Evolutionary conservation across 2,797 vertebrate genomes (phyloP), one percentile per base, ranked within the genome.

Genomic region (Alectoris magna): DNA sequence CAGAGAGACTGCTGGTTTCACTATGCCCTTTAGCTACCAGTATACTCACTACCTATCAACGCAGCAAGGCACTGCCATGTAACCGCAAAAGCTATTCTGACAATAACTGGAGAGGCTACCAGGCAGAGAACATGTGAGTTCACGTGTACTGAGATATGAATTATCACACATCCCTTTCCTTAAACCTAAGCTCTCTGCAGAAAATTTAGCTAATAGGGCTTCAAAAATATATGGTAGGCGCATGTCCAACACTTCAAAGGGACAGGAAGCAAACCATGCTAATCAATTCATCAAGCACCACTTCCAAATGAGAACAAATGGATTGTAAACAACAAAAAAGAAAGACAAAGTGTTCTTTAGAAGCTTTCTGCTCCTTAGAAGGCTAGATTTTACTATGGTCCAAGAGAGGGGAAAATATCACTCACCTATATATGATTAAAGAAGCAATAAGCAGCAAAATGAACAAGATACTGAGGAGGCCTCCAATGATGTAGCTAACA

Each of bases 401-500:
- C 14, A 43, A 11, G 31, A 69, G 36, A n/a, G 15, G 4, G 27
- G 34, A 46, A 51, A 53, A 31, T 19, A 69, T 43, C 29, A 94
- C 95, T 96, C 95, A 99, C 99, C 99, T 98, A 97, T 99, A 99
- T 84, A 99, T 98, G 88, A 99, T 98, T 94, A 99, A 97, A 70
- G 99, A 98, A 23, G 98, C 98, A 22, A 99, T 98, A 95, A 99
- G 97, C 94, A 99, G 97, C 87, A 99, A 98, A 93, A 99, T 98
- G 36, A 99, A 98, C 93, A 99, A 96, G 85, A 99, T 96, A 67
- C 98, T 99, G 84, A 99, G 98, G 84, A 99, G 98, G 77, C 99
- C 98, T 64, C 99, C 99, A 24, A 99, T 98, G 95, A 99, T 98
- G 13, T 99, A 99, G 96, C 99, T 99, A 97, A 99, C 97, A 1